phyloP scores from a whole-genome alignment of 1,140 invertebrate genomes.

The Eumaeus atala region DNA sequence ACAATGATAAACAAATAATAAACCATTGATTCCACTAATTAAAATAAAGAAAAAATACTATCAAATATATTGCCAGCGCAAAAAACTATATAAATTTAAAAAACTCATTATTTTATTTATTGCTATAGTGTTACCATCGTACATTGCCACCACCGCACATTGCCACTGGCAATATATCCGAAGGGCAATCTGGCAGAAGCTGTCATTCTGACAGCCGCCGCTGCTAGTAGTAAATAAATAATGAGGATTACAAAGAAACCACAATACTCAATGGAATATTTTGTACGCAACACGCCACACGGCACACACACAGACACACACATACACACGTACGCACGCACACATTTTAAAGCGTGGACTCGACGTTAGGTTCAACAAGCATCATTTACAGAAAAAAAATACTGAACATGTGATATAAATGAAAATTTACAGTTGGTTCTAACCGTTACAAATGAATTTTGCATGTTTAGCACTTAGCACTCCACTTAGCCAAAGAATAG shows the following conservation, averaged over 20 bases:
- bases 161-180: slow-evolving; percentile 14
- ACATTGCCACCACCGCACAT: slow-evolving; percentile 5
- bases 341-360: slow-evolving; percentile 19
- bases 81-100: slow-evolving; percentile 16
- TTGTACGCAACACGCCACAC: slow-evolving; percentile 35
- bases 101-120: slow-evolving; percentile 12
- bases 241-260: slow-evolving; percentile 3
- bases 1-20: slow-evolving; percentile 59
- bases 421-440: too few relatives aligned
- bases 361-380: slow-evolving; percentile 8
- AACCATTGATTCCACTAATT: slow-evolving; percentile 50
- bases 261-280: slow-evolving; percentile 39
- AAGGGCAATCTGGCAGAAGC: slow-evolving; percentile 20
- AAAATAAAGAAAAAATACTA: slow-evolving; percentile 23
- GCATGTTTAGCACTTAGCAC: too few relatives aligned
- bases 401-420: too few relatives aligned
- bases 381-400: neutral
- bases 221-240: slow-evolving; percentile 18
- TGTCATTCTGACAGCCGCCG: too few relatives aligned
- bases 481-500: too few relatives aligned
- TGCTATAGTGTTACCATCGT: slow-evolving; percentile 2
- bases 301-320: slow-evolving; percentile 29
- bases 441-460: too few relatives aligned
- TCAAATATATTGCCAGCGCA: slow-evolving; percentile 32
- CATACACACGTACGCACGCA: slow-evolving; percentile 31